Evolutionary conservation across 2,888 invertebrate genomes (phyloP), one percentile per base, ranked within the genome.

Genomic region (Macaria liturata): DNA sequence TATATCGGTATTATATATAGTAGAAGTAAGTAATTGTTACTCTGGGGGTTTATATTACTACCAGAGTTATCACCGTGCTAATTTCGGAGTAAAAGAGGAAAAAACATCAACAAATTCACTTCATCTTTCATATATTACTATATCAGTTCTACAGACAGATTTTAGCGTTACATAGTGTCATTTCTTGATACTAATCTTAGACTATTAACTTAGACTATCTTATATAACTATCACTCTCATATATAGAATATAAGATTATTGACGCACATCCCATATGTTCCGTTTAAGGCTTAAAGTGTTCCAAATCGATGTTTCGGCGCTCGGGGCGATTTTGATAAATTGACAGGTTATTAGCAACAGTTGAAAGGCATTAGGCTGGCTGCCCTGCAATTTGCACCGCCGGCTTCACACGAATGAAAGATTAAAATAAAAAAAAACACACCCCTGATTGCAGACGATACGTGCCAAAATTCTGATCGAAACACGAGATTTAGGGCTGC

Each of bases 271-370:
- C 58, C 58, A 64, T 60, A 69, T 70, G 71, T 75, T 71, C 43
- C 70, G 70, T 73, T 70, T 74, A 76, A 74, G 72, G 69, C 68
- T 71, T 67, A 78, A 83, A 82, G 75, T 80, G 81, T 69, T 74
- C 72, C 66, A 71, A 75, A 79, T 73, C 75, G 74, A 65, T 72
- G 71, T 70, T 70, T 72, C 75, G 75, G 72, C 70, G 83, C 86
- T 80, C 75, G 74, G 71, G 85, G 86, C 83, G 70, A 81, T 74
- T 84, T 88, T 90, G 89, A 91, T 91, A 88, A 90, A 91, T 91
- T 90, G 91, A 87, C 91, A 90, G 91, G 90, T 86, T 90, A 91
- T 91, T 91, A 91, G 91, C 87, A 91, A 85, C 91, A 91, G 91
- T 91, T 91, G 91, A 91, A 91, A 91, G 89, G 88, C 90, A 91